These are phyloP conservation scores for Myodes glareolus DNA, from an alignment of 2,113 vertebrate species.

Conservation along the genomic window DNA sequence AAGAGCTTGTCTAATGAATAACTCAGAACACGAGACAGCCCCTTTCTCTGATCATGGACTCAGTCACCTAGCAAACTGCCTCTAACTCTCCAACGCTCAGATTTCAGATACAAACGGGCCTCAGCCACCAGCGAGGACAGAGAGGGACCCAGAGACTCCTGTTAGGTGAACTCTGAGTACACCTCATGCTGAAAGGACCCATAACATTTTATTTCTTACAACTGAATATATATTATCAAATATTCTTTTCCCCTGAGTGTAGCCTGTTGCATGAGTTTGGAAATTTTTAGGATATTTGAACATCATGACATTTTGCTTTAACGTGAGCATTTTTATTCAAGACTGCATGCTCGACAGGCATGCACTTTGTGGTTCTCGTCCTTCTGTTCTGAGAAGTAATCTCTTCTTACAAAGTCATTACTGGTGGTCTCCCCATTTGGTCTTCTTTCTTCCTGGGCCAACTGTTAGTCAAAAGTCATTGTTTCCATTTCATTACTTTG, in stretches of 20 bases:
- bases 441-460: background rate
- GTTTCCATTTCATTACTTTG: background rate
- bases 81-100: background rate
- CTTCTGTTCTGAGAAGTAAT: background rate
- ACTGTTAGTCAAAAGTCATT: background rate
- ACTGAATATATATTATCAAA: background rate
- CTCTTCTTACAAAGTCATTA: background rate
- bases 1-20: too few species aligned
- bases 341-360: background rate
- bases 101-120: background rate
- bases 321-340: background rate
- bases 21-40: background rate
- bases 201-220: background rate
- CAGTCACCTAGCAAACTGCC: background rate
- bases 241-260: background rate
- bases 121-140: background rate
- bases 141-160: background rate
- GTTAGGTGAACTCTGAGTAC: background rate
- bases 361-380: background rate
- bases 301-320: background rate
- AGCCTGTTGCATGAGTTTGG: background rate
- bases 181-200: background rate
- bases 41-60: background rate
- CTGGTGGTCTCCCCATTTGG: background rate
- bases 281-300: background rate